Evolutionary conservation across 2,888 invertebrate genomes (phyloP).

Genomic region (Epinotia brunnichana): DNA sequence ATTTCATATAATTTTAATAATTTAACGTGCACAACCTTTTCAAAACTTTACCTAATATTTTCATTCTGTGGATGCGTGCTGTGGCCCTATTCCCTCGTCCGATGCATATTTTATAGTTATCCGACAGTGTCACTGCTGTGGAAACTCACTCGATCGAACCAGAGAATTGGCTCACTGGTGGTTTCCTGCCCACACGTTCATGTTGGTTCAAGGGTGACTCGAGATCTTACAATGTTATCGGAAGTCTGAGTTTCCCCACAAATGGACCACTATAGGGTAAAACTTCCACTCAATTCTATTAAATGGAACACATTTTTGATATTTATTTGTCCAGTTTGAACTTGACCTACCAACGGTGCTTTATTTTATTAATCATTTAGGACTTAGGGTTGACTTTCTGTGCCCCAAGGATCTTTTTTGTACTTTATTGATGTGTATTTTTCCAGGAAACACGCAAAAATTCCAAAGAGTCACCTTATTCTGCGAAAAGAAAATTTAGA

Average conservation of each 20-base stretch:
- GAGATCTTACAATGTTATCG: slow-evolving; percentile 8
- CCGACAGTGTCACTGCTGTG: neutral
- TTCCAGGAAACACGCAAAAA: slow-evolving; percentile 33
- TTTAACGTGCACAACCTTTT: slow-evolving; percentile 83
- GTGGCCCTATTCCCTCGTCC: neutral
- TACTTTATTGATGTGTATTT: slow-evolving; percentile 58
- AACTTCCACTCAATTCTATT: slow-evolving; percentile 22
- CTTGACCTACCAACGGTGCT: slow-evolving; percentile 11
- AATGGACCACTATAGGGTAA: slow-evolving; percentile 38
- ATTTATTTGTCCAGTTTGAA: slow-evolving; percentile 21
- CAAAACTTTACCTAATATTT: slow-evolving; percentile 61
- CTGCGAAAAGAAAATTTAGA: too few species aligned
- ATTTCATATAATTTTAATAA: slow-evolving; percentile 69
- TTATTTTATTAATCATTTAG: slow-evolving; percentile 43
- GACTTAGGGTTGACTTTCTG: slow-evolving; percentile 39
- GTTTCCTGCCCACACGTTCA: slow-evolving; percentile 41
- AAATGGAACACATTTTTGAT: slow-evolving; percentile 30
- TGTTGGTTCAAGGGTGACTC: slow-evolving; percentile 29
- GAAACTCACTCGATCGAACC: neutral
- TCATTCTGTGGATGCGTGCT: slow-evolving; percentile 42
- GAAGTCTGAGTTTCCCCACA: slow-evolving; percentile 19
- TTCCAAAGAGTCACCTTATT: too few species aligned
- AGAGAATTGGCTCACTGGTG: slow-evolving; percentile 27
- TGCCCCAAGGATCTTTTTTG: slow-evolving; percentile 56
- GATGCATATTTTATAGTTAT: neutral